Evolutionary conservation across 2,797 vertebrate species (phyloP).

Genomic region (Manis javanica): DNA sequence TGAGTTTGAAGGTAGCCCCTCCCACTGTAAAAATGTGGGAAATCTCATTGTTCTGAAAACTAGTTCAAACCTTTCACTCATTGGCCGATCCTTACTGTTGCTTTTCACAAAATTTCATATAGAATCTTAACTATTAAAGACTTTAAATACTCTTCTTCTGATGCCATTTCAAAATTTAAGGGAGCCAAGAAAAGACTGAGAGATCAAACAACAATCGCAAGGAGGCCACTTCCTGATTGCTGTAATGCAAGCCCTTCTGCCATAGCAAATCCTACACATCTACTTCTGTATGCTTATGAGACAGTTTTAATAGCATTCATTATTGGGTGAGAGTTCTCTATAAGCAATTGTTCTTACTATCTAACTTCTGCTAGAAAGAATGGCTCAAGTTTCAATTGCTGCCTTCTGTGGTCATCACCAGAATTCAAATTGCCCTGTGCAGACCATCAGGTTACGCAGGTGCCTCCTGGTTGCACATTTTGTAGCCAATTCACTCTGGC

Average conservation of each 20-base stretch:
- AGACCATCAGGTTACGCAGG: not conserved
- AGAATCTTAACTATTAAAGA: not conserved
- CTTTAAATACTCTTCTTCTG: not conserved
- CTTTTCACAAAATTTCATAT: not conserved
- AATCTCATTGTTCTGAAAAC: not conserved
- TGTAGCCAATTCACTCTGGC: constrained; percentile 11
- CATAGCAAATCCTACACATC: not conserved
- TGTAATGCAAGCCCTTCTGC: not conserved
- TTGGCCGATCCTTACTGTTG: not conserved
- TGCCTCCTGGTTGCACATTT: not conserved
- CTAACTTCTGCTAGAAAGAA: not conserved
- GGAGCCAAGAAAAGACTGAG: not conserved
- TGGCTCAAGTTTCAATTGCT: not conserved
- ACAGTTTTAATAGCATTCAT: not conserved
- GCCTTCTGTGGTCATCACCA: not conserved
- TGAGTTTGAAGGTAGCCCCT: not conserved
- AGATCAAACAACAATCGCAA: not conserved
- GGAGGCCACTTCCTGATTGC: not conserved
- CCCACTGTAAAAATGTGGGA: not conserved
- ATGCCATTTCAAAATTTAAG: not conserved
- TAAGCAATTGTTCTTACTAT: not conserved
- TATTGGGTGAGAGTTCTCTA: not conserved
- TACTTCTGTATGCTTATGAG: not conserved
- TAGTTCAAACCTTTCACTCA: not conserved
- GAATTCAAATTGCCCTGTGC: not conserved